Evolutionary conservation across 2,888 invertebrate genomes (phyloP), one percentile per base, ranked within the genome.

Genomic region (Pherbina coryleti): DNA sequence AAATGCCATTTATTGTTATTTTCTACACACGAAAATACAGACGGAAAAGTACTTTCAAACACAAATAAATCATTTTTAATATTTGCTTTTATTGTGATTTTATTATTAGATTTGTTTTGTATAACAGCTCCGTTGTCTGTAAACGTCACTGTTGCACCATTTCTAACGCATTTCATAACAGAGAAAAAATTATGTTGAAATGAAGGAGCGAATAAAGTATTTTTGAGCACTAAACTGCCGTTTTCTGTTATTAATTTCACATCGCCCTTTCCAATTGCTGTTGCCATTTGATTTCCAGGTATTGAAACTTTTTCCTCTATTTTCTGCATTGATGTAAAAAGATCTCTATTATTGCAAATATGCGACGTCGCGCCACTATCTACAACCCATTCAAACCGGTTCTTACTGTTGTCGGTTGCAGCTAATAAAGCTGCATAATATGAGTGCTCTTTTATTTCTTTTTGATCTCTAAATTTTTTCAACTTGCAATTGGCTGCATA

Each of bases 171-270:
- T 17, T 37, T 67, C 25, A n/a, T 67, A 4, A 37, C 37, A 11
- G n/a, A n/a, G 19, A 79, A 67, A 51, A 79, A 79, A 77, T 79
- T 72, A 34, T 70, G 70, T 79, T 79, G 72, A 5, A 79, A 69
- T 1, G 71, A 25, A 31, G 77, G 77, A n/a, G 66, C 60, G 75
- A 71, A 79, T 44, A 77, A 64, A 57, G 60, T 53, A n/a, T 76
- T 69, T 51, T 55, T 69, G 17, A 77, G 70, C 5, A 31, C 11
- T n/a, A 31, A 37, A 72, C 62, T 1, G 62, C 67, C 74, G n/a
- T 66, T 62, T 53, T 66, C 71, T 22, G 62, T 57, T 34, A 57
- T 53, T 28, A 79, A 51, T 67, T 66, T 49, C 7, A 78, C 78
- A 62, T 31, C 64, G 14, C 76, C 78, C 53, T 11, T 78, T 8